Base-by-base conservation (phyloP, 2,113 vertebrate genomes). In the Prinia subflava region DNA sequence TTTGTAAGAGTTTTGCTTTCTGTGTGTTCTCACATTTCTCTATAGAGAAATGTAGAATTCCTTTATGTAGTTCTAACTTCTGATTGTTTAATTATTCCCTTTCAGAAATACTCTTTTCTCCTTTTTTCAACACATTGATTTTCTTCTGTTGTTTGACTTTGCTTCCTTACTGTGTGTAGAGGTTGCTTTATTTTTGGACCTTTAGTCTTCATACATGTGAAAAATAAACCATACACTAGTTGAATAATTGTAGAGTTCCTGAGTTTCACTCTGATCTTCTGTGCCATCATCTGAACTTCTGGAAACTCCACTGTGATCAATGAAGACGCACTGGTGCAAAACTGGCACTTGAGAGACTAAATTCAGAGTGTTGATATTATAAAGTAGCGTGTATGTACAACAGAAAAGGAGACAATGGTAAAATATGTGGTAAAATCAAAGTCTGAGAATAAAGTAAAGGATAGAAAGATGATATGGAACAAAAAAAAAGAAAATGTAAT, bases 201-300 rank as follows among this genome's bases (percentile, higher is more conserved):
- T 78, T 90, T 91, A 83, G 49, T 71, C 96, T 96, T 39, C 12
- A 57, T 65, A 78, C 21, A 33, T 15, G 31, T n/a, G 53, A 92
- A 78, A 95, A 68, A 10, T 47, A n/a, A 64, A 28, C n/a, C 28
- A 19, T 64, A n/a, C 19, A 39, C 18, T 19, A 56, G 24, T 68
- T 69, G 87, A 92, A 88, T 87, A 87, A 76, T 64, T 63, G 7
- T 77, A n/a, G 64, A 88, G 5, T 82, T 85, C 21, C 14, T 33
- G 52, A 80, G 18, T 49, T 92, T 95, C 60, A 39, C 16, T 93
- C 12, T 55, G 31, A 62, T 79, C 31, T 57, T 85, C 42, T 39
- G 5, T 35, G 39, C 6, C 11, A 6, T 49, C 6, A 23, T 56
- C 30, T 59, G 47, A 92, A 42, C 5, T 59, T 57, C 21, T 41